phyloP scores from a whole-genome alignment of 2,888 invertebrate genomes.

The Parnassius glacialis region DNA sequence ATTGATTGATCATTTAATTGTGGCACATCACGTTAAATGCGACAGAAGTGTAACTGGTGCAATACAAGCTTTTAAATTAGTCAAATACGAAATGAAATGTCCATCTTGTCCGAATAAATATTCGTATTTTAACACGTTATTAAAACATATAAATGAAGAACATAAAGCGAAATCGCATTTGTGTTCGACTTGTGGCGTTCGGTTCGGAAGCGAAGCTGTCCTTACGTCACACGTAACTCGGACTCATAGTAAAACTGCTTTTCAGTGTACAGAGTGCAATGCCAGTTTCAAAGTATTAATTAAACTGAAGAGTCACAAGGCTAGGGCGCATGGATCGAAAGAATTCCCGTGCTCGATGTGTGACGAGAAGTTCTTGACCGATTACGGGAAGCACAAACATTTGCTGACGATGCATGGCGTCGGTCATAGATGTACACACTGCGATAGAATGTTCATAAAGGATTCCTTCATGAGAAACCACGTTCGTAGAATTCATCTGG shows the following conservation, averaged over 20 bases:
- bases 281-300: slow-evolving; percentile 38
- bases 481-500: slow-evolving; percentile 46
- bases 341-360: slow-evolving; percentile 43
- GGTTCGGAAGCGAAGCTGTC: slow-evolving; percentile 37
- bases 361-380: slow-evolving; percentile 41
- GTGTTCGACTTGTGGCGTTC: slow-evolving; percentile 41
- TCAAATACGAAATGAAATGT: slow-evolving; percentile 39
- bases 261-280: slow-evolving; percentile 42
- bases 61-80: slow-evolving; percentile 39
- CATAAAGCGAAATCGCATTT: slow-evolving; percentile 40
- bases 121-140: slow-evolving; percentile 40
- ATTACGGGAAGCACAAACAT: slow-evolving; percentile 43
- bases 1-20: slow-evolving; percentile 38
- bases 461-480: slow-evolving; percentile 49
- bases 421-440: slow-evolving; percentile 46
- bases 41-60: slow-evolving; percentile 35
- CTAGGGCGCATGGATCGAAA: slow-evolving; percentile 42
- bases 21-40: slow-evolving; percentile 37
- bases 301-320: slow-evolving; percentile 39
- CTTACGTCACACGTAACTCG: slow-evolving; percentile 39
- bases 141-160: slow-evolving; percentile 41
- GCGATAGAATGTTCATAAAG: slow-evolving; percentile 45
- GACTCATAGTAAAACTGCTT: slow-evolving; percentile 31
- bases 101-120: slow-evolving; percentile 36
- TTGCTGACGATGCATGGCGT: slow-evolving; percentile 41